Percentiles rank a stretch among this genome's conserved stretches.
Conservation (phyloP, 1,140 invertebrate genomes). For the Chlorops oryzae region DNA sequence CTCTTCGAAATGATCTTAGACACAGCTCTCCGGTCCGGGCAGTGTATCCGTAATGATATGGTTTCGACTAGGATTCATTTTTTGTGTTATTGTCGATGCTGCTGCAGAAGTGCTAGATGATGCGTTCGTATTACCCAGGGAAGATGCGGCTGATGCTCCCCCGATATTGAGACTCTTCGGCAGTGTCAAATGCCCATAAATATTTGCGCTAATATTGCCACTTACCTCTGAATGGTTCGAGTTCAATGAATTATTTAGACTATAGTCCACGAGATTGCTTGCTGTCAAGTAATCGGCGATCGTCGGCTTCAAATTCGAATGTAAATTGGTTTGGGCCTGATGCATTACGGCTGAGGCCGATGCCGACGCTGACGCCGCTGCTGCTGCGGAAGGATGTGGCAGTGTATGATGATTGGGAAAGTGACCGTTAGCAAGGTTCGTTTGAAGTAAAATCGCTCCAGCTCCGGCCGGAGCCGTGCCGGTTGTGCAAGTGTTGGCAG, state of each 20-base stretch:
- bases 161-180: slow-evolving; percentile 35
- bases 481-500: slow-evolving; percentile 1
- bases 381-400: slow-evolving; percentile 13
- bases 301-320: slow-evolving; percentile 6
- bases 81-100: slow-evolving; percentile 39
- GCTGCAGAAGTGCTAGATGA: slow-evolving; percentile 19
- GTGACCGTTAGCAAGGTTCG: slow-evolving; percentile 11
- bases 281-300: slow-evolving; percentile 43
- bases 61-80: slow-evolving; percentile 48
- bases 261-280: slow-evolving; percentile 45
- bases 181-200: slow-evolving; percentile 33
- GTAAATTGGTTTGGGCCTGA: slow-evolving; percentile 10
- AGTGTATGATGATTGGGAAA: slow-evolving; percentile 16
- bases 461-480: not conserved
- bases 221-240: no score
- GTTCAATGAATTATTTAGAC: slow-evolving; percentile 41
- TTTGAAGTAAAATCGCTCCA: slow-evolving; percentile 8
- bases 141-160: not conserved
- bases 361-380: slow-evolving; percentile 13
- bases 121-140: slow-evolving; percentile 20
- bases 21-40: slow-evolving; percentile 69
- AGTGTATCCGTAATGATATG: slow-evolving; percentile 66
- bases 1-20: slow-evolving; percentile 55
- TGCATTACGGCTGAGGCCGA: not conserved
- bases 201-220: slow-evolving; percentile 11